Evolutionary conservation across 2,113 vertebrate genomes (phyloP), one percentile per base, ranked within the genome.

Genomic region (Platycercus adscitus): DNA sequence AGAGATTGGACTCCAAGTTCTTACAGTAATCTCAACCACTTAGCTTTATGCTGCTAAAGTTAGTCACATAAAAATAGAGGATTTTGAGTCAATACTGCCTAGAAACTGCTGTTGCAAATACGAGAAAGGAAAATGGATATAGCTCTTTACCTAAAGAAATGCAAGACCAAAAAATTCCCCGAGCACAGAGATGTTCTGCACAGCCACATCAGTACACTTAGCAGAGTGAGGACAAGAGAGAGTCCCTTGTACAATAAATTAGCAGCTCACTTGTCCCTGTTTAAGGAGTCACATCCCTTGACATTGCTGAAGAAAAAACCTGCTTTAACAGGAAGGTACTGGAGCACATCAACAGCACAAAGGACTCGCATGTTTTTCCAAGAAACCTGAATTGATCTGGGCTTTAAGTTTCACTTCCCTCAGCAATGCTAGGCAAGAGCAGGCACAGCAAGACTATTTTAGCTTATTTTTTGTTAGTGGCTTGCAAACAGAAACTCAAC

Each of bases 401-500:
- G 52, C 72, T 81, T 86, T 91, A 81, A 75, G 61, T 71, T 96
- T 79, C 66, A 64, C 91, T 93, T 92, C 86, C 44, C 17, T 78
- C 82, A 91, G 69, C 73, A 81, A 75, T 28, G 77, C 56, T n/a
- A 88, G 77, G 77, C 91, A 86, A 96, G 93, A 93, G 31, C 86
- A 92, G 88, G 93, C 95, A 94, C 92, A 94, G 88, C 90, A 95
- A 96, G 90, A 61, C 65, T 61, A 69, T 83, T 96, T 78, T 71
- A 84, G 83, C 83, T 88, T 89, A 81, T 89, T 65, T 92, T 94
- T 86, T 95, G 86, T 92, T 90, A 86, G 69, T 78, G 83, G 61
- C 85, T 93, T 76, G 88, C 77, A 87, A 86, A 93, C 14, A 2
- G 95, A 91, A 96, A 71, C 83, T 93, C 80, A 93, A 93, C 83